Conservation (phyloP, 1,140 invertebrate genomes). For the Caenorhabditis inopinata region DNA sequence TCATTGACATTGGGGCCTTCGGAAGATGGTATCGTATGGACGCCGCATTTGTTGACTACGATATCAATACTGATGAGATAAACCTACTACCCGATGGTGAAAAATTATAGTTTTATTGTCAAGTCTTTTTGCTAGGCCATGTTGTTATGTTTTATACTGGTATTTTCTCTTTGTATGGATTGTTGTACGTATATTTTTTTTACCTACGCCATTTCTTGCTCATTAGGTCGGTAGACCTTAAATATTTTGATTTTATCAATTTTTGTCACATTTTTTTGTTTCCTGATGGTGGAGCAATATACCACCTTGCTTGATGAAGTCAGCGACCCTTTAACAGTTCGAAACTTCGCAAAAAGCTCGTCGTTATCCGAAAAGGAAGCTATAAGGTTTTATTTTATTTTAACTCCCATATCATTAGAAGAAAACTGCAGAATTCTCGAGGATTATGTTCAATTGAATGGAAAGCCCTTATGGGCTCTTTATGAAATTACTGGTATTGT, state of each 20-base stretch:
- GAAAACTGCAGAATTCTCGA: background rate
- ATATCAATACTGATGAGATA: slow-evolving; percentile 4
- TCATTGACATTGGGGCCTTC: slow-evolving; percentile 3
- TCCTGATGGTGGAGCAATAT: background rate
- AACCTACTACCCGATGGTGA: background rate
- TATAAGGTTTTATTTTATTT: background rate
- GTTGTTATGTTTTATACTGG: background rate
- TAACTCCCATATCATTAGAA: no score
- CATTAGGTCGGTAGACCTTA: background rate
- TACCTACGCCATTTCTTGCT: background rate
- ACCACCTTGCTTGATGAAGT: slow-evolving; percentile 1
- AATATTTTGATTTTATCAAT: background rate
- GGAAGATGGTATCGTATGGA: background rate
- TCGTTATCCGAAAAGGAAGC: background rate
- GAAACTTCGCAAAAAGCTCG: background rate
- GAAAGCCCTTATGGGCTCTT: background rate
- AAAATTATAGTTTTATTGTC: no score
- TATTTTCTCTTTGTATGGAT: background rate
- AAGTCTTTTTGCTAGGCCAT: background rate
- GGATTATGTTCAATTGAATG: background rate
- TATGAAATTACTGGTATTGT: slow-evolving; percentile 22
- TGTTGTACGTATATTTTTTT: background rate
- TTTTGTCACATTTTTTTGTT: background rate
- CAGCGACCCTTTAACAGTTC: background rate
- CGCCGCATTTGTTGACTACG: background rate